Evolutionary conservation across 1,140 invertebrate genomes (phyloP).

Genomic region (Aphis craccivora): DNA sequence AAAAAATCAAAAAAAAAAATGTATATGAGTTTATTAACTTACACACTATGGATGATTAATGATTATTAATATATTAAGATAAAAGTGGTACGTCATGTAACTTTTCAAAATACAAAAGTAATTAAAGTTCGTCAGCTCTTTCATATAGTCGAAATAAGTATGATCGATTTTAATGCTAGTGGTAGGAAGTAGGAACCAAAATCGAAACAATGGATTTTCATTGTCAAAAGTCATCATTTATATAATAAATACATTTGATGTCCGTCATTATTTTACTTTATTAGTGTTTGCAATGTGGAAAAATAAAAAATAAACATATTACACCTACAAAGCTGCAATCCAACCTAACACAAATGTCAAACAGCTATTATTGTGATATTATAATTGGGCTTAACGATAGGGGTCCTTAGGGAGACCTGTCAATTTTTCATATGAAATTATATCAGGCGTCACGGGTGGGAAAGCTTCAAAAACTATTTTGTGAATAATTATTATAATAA

Average conservation of each 20-base stretch:
- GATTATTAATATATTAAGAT: neutral
- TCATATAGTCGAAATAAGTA: neutral
- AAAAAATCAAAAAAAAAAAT: neutral
- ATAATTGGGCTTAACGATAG: neutral
- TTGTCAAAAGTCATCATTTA: neutral
- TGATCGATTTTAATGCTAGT: neutral
- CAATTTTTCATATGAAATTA: neutral
- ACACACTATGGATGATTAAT: neutral
- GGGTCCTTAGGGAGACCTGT: neutral
- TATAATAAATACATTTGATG: neutral
- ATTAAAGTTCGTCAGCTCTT: neutral
- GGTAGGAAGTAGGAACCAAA: neutral
- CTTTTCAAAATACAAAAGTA: neutral
- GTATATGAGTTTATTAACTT: neutral
- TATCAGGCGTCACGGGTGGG: neutral
- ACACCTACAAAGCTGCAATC: neutral
- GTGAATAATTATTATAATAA: neutral
- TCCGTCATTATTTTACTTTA: neutral
- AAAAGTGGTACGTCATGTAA: neutral
- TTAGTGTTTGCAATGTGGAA: neutral
- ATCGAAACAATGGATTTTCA: neutral
- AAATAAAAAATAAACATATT: neutral
- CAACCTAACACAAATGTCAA: neutral
- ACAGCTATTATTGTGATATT: slow-evolving; percentile 1
- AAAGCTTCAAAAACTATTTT: neutral